Evolutionary conservation across 2,888 invertebrate genomes (phyloP), one percentile per base, ranked within the genome.

Genomic region (Trypoxylon attenuatum): DNA sequence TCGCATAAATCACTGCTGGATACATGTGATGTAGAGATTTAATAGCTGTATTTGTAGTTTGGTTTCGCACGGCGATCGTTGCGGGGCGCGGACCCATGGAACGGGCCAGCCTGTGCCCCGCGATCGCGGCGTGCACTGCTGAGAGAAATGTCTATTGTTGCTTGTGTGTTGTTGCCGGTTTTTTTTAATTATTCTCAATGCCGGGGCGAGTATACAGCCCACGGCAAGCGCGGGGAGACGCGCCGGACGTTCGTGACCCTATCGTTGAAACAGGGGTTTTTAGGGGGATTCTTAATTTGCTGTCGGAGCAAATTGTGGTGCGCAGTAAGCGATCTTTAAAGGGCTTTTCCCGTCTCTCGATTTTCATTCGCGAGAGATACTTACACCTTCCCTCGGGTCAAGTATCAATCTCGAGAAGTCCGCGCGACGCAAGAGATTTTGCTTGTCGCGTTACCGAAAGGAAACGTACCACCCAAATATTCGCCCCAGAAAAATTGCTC

Each of bases 101-200:
- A 52, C 21, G 27, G 5, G 5, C 25, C 58, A 29, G 2, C 33
- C 53, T 43, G 21, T 21, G 25, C 16, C 49, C 22, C 53, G 46
- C 55, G 64, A 59, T 68, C 70, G 64, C 64, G 43, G 15, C 55
- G 59, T 54, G 63, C 46, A 42, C 39, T 33, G 62, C 62, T 63
- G 76, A 80, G 61, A 65, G 69, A 76, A 74, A 79, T 79, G 80
- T 81, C 84, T 85, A 84, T 85, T 84, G 84, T 84, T 83, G 64
- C 56, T 67, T 66, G 69, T 79, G 80, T 85, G 81, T 82, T 84
- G 76, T 82, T 80, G 80, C 80, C 82, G 80, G 80, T 83, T 77
- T 49, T 74, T 33, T 64, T n/a, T n/a, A n/a, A 42, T 65, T 72
- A 54, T 53, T 54, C 52, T 47, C 57, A n/a, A 67, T 53, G 63